A percentile compares a stretch with the other conserved stretches of the same genome.
phyloP scores from a whole-genome alignment of 2,113 vertebrate species.

The Sakesphorus luctuosus region DNA sequence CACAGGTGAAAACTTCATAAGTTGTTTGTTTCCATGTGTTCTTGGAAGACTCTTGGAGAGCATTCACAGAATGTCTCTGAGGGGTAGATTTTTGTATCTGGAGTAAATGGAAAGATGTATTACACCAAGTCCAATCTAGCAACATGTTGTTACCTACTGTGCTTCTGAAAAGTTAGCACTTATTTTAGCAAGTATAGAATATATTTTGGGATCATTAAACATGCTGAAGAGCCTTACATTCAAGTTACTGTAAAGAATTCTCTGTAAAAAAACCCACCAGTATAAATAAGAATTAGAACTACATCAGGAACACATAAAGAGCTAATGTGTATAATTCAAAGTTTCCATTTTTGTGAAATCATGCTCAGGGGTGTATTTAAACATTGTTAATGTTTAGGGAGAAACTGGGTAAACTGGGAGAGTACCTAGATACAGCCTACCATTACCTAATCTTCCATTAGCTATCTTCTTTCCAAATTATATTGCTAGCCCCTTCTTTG shows the following conservation, averaged over 20 bases:
- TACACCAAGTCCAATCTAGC: neutral
- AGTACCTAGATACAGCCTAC: neutral
- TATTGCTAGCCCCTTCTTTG: neutral
- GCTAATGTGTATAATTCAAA: neutral
- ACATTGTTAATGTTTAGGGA: neutral
- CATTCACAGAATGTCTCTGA: neutral
- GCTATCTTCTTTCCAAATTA: neutral
- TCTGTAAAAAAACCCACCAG: neutral
- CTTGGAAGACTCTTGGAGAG: neutral
- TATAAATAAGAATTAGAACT: neutral
- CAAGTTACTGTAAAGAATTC: neutral
- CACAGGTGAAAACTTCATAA: neutral
- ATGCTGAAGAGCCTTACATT: neutral
- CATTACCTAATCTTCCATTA: conserved; percentile 12
- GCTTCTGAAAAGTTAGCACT: neutral
- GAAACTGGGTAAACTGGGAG: neutral
- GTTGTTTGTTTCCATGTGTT: neutral
- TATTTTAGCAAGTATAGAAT: neutral
- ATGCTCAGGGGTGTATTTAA: neutral
- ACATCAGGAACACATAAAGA: neutral
- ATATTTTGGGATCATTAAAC: neutral
- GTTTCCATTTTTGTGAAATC: conserved; percentile 24
- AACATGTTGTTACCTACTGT: neutral
- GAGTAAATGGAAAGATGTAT: neutral
- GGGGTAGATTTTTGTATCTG: neutral